Evolutionary conservation across 1,140 invertebrate genomes (phyloP), one percentile per base, ranked within the genome.

Genomic region (Drosophila kikkawai): DNA sequence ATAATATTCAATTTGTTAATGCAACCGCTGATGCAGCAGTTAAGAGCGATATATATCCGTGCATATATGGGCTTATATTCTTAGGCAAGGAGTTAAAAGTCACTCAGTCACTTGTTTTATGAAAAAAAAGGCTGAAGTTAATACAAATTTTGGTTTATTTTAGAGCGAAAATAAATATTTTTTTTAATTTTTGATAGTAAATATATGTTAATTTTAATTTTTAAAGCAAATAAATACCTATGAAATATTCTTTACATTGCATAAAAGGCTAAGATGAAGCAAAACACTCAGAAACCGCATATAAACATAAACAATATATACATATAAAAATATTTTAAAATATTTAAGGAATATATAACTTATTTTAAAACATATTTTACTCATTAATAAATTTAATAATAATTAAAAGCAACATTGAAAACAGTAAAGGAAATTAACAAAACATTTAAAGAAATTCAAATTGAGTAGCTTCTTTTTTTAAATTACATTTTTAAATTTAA

Each of bases 1-100:
- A 86, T 86, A 82, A 82, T 85, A 80, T 78, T 65, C 60, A 53
- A 80, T 80, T 80, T 75, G 17, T 69, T 69, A 75, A 70, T 80
- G 77, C 61, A 48, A 56, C 53, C 53, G 53, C 53, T 26, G 53
- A 65, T 42, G 60, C 36, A 39, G 53, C 53, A 39, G 19, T 39
- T 26, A 26, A 36, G 19, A 15, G 34, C 7, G 48, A 34, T 34
- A 66, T 66, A 67, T 66, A 63, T 47, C 32, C 36, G n/a, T 36
- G 32, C 12, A 34, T n/a, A 32, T 45, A 26, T 19, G 34, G 13
- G 13, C 17, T 17, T 34, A 15, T 32, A 15, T 60, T 17, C 29
- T 19, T 22, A 32, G n/a, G 7, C 29, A 41, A 50, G n/a, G 39
- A 76, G 56, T 47, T 42, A 48, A 67, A 69, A 76, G 74, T 77